phyloP scores from a whole-genome alignment of 2,888 invertebrate species.

The Choreutis nemorana region DNA sequence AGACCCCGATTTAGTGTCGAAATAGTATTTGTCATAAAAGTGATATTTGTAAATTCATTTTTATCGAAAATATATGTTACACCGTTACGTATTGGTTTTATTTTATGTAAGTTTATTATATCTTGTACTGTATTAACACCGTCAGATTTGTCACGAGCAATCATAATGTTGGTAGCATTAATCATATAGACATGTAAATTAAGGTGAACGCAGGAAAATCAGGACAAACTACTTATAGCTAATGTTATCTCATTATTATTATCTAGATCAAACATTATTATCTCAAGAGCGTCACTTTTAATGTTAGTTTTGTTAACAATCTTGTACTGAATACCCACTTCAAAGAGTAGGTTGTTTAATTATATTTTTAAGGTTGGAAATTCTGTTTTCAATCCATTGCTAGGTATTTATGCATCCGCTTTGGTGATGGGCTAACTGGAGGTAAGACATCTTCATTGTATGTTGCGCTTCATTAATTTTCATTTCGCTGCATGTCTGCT shows the following conservation, averaged over 20 bases:
- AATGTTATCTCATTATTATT: slow-evolving; percentile 18
- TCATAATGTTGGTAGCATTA: neutral
- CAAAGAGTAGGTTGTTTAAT: too few species aligned
- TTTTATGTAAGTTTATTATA: slow-evolving; percentile 28
- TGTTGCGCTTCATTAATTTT: slow-evolving; percentile 33
- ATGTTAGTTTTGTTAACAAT: too few species aligned
- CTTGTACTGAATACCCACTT: too few species aligned
- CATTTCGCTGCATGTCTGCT: slow-evolving; percentile 35
- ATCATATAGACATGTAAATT: neutral
- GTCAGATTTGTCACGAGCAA: neutral
- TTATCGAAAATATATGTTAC: slow-evolving; percentile 61
- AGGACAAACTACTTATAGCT: slow-evolving; percentile 15
- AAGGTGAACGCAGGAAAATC: slow-evolving; percentile 15
- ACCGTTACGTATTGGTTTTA: slow-evolving; percentile 56
- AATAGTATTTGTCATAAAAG: slow-evolving; percentile 32
- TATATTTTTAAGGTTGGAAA: too few species aligned
- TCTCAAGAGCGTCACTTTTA: slow-evolving; percentile 19
- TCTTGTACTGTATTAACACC: slow-evolving; percentile 8
- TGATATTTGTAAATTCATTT: slow-evolving; percentile 58
- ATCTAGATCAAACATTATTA: slow-evolving; percentile 35
- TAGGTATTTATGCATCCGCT: slow-evolving; percentile 33
- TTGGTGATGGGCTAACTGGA: slow-evolving; percentile 49
- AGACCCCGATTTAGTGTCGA: neutral
- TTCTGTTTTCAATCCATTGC: too few species aligned
- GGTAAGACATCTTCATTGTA: slow-evolving; percentile 37